Percentiles rank a stretch among this genome's conserved stretches.
phyloP scores from a whole-genome alignment of 2,797 vertebrate genomes.

The Dryobates pubescens region DNA sequence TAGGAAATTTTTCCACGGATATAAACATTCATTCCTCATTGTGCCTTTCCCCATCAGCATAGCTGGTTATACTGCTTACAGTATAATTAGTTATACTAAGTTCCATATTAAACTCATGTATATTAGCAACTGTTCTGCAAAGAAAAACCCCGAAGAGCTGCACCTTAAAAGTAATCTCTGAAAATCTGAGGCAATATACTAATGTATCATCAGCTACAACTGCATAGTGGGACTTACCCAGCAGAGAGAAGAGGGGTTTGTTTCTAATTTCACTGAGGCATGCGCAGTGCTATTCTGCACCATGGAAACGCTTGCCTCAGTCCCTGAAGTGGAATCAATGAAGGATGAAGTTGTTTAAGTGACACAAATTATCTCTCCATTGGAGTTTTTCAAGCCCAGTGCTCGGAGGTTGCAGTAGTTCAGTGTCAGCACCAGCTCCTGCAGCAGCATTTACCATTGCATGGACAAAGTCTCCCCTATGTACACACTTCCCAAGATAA shows the following conservation, averaged over 20 bases:
- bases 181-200: slow-evolving; percentile 15
- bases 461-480: not conserved
- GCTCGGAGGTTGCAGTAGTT: not conserved
- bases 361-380: slow-evolving; percentile 7
- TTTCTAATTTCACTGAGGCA: not conserved
- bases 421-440: not conserved
- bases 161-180: not conserved
- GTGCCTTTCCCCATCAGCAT: not conserved
- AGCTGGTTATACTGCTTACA: not conserved
- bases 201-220: slow-evolving; percentile 40
- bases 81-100: not conserved
- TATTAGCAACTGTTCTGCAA: not conserved
- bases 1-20: not conserved
- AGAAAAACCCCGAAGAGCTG: too few species aligned
- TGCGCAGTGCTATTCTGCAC: not conserved
- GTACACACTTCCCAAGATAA: not conserved
- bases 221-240: slow-evolving; percentile 27
- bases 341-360: slow-evolving; percentile 11
- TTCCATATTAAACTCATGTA: not conserved
- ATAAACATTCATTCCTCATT: not conserved
- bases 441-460: not conserved
- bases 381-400: not conserved
- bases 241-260: not conserved
- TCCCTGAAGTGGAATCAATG: not conserved
- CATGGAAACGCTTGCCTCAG: slow-evolving; percentile 26